Percentiles rank a stretch among this genome's conserved stretches.
Evolutionary conservation across 2,888 invertebrate species (phyloP).

Genomic region (Synergus laeviventris): DNA sequence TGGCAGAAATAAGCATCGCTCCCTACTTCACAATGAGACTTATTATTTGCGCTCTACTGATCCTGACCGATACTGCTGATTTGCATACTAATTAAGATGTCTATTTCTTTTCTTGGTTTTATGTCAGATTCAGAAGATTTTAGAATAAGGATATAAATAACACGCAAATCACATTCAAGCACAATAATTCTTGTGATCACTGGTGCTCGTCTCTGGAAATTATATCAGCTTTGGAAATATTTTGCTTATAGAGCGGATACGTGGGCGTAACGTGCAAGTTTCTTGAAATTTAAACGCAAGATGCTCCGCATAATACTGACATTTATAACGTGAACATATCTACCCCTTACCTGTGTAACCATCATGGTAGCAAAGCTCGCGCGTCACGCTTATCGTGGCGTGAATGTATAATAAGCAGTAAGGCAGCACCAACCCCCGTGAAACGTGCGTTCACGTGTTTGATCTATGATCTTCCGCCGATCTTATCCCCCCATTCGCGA

Average conservation of each 20-base stretch:
- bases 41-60: constrained; percentile 4
- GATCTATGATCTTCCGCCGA: constrained; percentile 74
- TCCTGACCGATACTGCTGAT: not conserved
- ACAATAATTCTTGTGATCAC: too few species aligned
- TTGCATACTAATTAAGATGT: too few species aligned
- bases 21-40: not conserved
- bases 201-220: not conserved
- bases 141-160: too few species aligned
- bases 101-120: not conserved
- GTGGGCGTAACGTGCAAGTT: constrained; percentile 53
- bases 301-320: constrained; percentile 74
- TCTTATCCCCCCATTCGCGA: constrained; percentile 48
- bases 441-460: constrained; percentile 70
- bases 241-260: constrained; percentile 25
- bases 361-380: constrained; percentile 62
- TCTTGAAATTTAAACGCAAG: constrained; percentile 56
- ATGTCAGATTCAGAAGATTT: too few species aligned
- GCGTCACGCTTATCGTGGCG: constrained; percentile 64
- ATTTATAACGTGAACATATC: constrained; percentile 75
- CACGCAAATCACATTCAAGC: too few species aligned
- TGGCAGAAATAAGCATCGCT: constrained; percentile 3
- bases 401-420: constrained; percentile 75
- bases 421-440: constrained; percentile 66
- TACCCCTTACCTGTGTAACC: constrained; percentile 72
- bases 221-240: constrained; percentile 6